A percentile compares a stretch with the other conserved stretches of the same genome.
Evolutionary conservation across 2,113 vertebrate species (phyloP).

Genomic region (Lepisosteus oculatus): DNA sequence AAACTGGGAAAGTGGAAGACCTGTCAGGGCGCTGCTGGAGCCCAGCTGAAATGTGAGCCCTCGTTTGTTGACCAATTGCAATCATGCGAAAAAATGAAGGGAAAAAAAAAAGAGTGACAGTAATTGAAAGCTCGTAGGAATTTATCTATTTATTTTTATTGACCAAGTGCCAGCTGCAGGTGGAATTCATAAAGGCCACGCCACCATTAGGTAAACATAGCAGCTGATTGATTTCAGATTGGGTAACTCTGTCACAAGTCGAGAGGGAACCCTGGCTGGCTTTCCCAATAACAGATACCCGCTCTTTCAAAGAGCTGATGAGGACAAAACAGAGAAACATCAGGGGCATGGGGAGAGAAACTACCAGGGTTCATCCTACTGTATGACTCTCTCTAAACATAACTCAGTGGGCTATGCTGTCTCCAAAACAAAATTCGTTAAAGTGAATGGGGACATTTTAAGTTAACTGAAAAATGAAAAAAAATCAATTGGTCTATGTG

Average conservation of each 20-base stretch:
- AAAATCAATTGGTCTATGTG: constrained; percentile 22
- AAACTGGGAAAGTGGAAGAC: constrained; percentile 17
- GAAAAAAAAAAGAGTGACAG: constrained; percentile 1
- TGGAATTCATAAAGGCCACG: too few relatives aligned
- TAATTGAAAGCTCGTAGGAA: constrained; percentile 14
- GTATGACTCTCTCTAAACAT: constrained; percentile 15
- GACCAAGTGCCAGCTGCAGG: too few relatives aligned
- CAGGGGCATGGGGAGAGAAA: too few relatives aligned
- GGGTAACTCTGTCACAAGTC: not conserved
- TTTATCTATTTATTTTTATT: constrained; percentile 18
- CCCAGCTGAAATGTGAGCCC: constrained; percentile 9
- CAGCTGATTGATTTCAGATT: constrained; percentile 17
- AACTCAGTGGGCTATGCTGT: constrained; percentile 11
- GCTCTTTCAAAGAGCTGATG: not conserved
- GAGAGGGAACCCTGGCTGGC: constrained; percentile 15
- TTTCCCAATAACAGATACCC: not conserved
- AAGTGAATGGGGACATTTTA: constrained; percentile 18
- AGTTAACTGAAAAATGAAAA: constrained; percentile 14
- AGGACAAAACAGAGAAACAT: too few relatives aligned
- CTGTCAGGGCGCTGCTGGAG: not conserved
- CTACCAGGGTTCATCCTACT: too few relatives aligned
- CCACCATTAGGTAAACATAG: too few relatives aligned
- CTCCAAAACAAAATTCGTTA: constrained; percentile 19
- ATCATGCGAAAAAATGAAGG: constrained; percentile 20
- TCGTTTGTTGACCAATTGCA: constrained; percentile 17